Evolutionary conservation across 2,888 invertebrate genomes (phyloP).

Genomic region (Stenchaetothrips biformis): DNA sequence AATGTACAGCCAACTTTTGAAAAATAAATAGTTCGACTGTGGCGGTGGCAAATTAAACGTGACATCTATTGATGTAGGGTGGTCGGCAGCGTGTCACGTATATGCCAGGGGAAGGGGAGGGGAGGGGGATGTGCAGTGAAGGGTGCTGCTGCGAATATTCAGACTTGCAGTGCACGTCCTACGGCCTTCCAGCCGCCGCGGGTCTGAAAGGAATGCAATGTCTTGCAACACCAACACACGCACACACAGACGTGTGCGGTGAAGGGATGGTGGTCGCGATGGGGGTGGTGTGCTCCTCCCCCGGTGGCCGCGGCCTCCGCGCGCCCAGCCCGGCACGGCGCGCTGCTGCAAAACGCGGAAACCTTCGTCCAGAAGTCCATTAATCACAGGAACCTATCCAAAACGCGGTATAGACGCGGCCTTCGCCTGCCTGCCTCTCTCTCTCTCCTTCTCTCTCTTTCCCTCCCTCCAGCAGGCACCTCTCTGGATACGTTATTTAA

Average conservation of each 20-base stretch:
- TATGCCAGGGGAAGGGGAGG: not conserved
- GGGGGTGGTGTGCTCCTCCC: too few species aligned
- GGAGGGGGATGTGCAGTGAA: not conserved
- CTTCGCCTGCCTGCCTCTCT: not conserved
- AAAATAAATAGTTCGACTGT: too few species aligned
- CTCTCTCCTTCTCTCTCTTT: not conserved
- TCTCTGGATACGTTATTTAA: not conserved
- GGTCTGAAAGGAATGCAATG: slow-evolving; percentile 1
- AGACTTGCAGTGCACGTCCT: not conserved
- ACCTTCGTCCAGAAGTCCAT: not conserved
- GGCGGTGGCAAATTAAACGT: not conserved
- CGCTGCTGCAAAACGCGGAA: slow-evolving; percentile 3
- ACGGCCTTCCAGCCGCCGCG: not conserved
- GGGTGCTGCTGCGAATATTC: not conserved
- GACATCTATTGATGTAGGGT: not conserved
- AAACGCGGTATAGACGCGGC: not conserved
- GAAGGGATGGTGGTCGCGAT: not conserved
- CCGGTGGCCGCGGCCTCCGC: not conserved
- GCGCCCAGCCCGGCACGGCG: not conserved
- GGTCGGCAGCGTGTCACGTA: not conserved
- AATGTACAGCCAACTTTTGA: too few species aligned
- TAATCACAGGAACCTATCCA: not conserved
- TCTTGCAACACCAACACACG: not conserved
- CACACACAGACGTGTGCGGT: not conserved
- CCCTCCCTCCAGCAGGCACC: not conserved